Evolutionary conservation across 2,113 vertebrate species (phyloP).

Genomic region (Pseudorectes ferrugineus): DNA sequence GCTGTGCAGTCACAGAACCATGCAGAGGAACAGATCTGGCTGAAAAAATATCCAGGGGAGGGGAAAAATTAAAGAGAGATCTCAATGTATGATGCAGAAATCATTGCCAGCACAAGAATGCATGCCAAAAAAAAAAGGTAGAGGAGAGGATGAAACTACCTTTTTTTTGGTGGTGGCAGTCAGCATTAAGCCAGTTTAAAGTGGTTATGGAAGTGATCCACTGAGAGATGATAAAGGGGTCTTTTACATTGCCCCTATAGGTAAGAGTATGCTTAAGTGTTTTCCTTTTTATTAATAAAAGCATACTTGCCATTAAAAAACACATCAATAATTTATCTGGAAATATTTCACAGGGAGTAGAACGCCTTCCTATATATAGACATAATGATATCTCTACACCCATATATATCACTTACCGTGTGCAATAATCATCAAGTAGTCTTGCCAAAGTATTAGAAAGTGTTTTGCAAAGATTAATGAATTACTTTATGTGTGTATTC

Average conservation of each 20-base stretch:
- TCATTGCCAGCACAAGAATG: not conserved
- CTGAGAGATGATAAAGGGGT: fast-evolving
- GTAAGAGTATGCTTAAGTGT: not conserved
- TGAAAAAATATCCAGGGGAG: not conserved
- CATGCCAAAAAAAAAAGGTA: fast-evolving
- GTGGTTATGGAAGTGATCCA: not conserved
- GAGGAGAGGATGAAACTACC: not conserved
- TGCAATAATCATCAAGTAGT: not conserved
- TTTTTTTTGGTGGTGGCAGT: not conserved
- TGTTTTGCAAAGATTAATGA: not conserved
- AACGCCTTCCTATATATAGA: not conserved
- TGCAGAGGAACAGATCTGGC: not conserved
- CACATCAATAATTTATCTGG: not conserved
- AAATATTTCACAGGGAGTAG: not conserved
- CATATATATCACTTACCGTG: not conserved
- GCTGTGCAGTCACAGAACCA: not conserved
- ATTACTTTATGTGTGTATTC: not conserved
- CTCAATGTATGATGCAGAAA: fast-evolving
- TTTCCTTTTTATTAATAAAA: not conserved
- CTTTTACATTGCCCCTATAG: not conserved
- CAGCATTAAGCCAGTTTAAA: not conserved
- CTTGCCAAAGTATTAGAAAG: not conserved
- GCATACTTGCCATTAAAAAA: not conserved
- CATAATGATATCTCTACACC: not conserved
- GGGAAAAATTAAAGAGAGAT: not conserved